A percentile compares a stretch with the other conserved stretches of the same genome.
Conservation (phyloP, 2,888 invertebrate species). For the Rhabditoides inermis region DNA sequence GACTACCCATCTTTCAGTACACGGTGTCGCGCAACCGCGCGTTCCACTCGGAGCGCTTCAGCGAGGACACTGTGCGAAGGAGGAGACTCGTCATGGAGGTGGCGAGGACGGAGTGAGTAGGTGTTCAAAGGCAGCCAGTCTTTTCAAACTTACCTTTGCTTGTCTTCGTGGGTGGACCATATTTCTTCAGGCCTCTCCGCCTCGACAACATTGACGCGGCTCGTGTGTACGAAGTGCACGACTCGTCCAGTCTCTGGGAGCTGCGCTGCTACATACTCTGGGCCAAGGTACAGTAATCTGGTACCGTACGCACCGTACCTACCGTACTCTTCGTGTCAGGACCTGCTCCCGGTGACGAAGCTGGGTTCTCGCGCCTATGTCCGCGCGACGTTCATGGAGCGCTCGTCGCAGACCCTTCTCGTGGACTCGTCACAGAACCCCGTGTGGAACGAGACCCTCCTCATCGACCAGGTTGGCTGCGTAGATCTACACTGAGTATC, state of each 20-base stretch:
- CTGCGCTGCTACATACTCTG: constrained; percentile 32
- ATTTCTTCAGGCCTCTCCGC: too few species aligned
- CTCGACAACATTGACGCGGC: too few species aligned
- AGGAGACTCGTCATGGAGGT: constrained; percentile 6
- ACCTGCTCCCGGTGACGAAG: constrained; percentile 29
- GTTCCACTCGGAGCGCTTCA: constrained; percentile 3
- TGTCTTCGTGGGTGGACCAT: too few species aligned
- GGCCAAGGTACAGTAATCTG: constrained; percentile 17
- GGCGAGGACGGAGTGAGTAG: not conserved
- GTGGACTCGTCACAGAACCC: constrained; percentile 43
- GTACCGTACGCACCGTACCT: not conserved
- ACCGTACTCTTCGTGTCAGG: constrained; percentile 4
- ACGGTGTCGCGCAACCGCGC: not conserved
- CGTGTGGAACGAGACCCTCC: constrained; percentile 46
- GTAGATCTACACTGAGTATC: not conserved
- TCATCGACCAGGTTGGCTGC: constrained; percentile 25
- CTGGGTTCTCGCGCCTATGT: constrained; percentile 31
- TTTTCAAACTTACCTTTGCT: too few species aligned
- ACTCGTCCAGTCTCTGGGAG: constrained; percentile 23
- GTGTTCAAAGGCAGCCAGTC: too few species aligned
- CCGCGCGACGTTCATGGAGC: constrained; percentile 35
- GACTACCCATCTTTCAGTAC: too few species aligned
- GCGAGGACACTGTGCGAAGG: constrained; percentile 6
- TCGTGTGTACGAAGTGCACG: constrained; percentile 38
- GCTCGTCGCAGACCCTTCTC: constrained; percentile 31